These are phyloP conservation scores for Microvelia longipes DNA, from an alignment of 1,140 invertebrate species.

Conservation along the genomic window DNA sequence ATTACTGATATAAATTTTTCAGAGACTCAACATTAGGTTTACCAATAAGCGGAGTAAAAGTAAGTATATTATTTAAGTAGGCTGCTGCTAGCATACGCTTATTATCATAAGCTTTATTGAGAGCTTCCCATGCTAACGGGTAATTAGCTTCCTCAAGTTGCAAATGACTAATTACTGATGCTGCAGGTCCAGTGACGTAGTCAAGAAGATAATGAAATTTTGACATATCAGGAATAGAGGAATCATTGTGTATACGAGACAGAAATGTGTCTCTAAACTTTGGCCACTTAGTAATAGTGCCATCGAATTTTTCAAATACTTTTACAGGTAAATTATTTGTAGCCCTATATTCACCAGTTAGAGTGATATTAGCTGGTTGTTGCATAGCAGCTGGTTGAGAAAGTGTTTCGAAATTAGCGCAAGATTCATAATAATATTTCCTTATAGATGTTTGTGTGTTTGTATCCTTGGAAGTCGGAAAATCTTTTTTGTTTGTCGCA, in stretches of 20 bases:
- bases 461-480: background rate
- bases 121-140: background rate
- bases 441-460: background rate
- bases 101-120: slow-evolving; percentile 2
- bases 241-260: background rate
- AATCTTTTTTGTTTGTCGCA: background rate
- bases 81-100: slow-evolving; percentile 1
- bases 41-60: background rate
- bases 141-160: slow-evolving; percentile 1
- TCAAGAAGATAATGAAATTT: background rate
- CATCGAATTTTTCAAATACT: background rate
- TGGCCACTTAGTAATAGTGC: background rate
- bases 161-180: background rate
- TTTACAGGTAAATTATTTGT: background rate
- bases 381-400: background rate
- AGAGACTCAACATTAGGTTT: background rate
- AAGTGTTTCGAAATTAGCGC: background rate
- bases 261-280: background rate
- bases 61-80: background rate
- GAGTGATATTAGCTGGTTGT: background rate
- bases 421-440: background rate
- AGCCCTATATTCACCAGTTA: background rate
- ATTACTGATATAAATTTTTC: background rate
- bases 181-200: background rate
- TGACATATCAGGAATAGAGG: background rate